Base-by-base conservation (phyloP, 2,888 invertebrate species). In the Volucella bombylans region DNA sequence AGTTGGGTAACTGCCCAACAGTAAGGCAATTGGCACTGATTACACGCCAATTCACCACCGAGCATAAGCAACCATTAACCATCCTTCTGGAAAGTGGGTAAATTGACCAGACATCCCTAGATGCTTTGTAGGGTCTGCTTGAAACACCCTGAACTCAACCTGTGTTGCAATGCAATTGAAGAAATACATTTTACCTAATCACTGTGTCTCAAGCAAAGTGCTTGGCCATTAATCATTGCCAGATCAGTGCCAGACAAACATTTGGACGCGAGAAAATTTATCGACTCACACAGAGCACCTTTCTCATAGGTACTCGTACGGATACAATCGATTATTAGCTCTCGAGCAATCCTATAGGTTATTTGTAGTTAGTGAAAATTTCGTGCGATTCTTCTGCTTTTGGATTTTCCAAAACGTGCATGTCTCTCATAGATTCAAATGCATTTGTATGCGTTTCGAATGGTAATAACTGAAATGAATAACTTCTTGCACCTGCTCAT, bases 401-500 rank as follows among this genome's bases (percentile, higher is more conserved):
- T 23, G 38, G 39, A 10, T 45, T 15, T 50, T 43, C 39, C 49
- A 41, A 43, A 43, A 59, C 55, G 31, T 18, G 31, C 39, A n/a
- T 55, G 31, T 77, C 55, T 50, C 31, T 50, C 31, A 31, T 31
- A 31, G 31, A 31, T 50, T 18, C n/a, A 47, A 41, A 54, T 61
- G 59, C 80, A 80, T 67, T 68, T 72, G 76, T 81, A 68, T 50
- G 43, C 23, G 61, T 41, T 15, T 43, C 31, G 39, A 43, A n/a
- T 54, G 47, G 41, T 64, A 59, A 65, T 62, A 83, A 65, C 71
- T 31, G 31, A 76, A 80, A 67, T 80, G 83, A 85, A 80, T 83
- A 74, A 83, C 74, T 83, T 79, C 80, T 72, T 85, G 81, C 85
- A 85, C 85, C 85, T 85, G 85, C 71, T 76, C 85, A 81, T 81